Percentiles rank a stretch among this genome's conserved stretches.
Conservation (phyloP, 2,888 invertebrate genomes). For the Zygothrica quintamaculata region DNA sequence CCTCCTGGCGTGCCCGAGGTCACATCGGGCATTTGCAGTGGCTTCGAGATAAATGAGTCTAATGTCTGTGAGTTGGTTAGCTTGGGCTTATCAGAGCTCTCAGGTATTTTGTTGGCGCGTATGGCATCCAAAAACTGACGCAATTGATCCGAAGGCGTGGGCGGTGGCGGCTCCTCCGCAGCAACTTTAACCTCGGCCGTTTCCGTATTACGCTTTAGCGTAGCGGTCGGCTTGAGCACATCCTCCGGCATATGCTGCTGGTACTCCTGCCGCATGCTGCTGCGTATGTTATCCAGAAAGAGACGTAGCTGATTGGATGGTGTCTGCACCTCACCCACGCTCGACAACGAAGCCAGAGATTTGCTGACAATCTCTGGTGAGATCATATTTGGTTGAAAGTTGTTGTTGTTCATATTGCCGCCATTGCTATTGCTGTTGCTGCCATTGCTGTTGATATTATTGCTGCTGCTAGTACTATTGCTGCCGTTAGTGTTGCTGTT, state of each 20-base stretch:
- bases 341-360: conserved; percentile 80
- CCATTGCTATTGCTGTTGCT: conserved; percentile 19
- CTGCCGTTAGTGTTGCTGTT: conserved; percentile 32
- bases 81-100: conserved; percentile 79
- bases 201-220: conserved; percentile 50
- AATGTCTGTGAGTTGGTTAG: conserved; percentile 79
- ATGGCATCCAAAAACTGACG: conserved; percentile 84
- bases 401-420: too few species aligned
- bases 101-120: conserved; percentile 84
- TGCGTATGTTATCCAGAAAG: conserved; percentile 84
- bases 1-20: conserved; percentile 77
- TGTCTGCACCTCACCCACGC: conserved; percentile 80
- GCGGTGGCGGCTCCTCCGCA: conserved; percentile 55
- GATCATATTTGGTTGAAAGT: conserved; percentile 81
- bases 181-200: neutral
- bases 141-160: conserved; percentile 84
- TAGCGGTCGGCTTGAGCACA: conserved; percentile 65
- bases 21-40: conserved; percentile 82
- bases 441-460: conserved; percentile 19
- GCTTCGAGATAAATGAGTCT: conserved; percentile 82
- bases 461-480: conserved; percentile 9
- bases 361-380: conserved; percentile 83
- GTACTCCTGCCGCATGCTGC: conserved; percentile 83
- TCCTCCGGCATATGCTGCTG: conserved; percentile 83
- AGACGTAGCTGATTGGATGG: conserved; percentile 83